Base-by-base conservation (phyloP, 2,888 invertebrate species). In the Cancer borealis region DNA sequence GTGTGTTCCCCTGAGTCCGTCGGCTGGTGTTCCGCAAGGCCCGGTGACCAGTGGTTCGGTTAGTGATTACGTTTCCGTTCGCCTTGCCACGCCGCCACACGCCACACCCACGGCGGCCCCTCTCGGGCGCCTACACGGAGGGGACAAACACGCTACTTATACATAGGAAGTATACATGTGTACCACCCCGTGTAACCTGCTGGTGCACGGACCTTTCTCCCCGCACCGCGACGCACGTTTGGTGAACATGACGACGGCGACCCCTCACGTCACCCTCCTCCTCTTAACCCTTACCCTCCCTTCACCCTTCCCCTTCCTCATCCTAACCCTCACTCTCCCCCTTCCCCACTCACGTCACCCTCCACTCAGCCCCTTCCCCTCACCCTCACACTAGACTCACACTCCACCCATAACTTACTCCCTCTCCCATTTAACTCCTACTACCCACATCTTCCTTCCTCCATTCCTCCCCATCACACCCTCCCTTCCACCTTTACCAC, bases 1-100 rank as follows among this genome's bases (percentile, higher is more conserved):
- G 73, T 26, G 26, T 79, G 30, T 26, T 26, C 73, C 26, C 73
- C 73, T 5, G n/a, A n/a, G 26, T 26, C 73, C 26, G 54, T 10
- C 54, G 39, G 39, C 39, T 39, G 60, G 60, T 60, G 60, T 60
- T 60, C 60, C 60, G 60, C 60, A 60, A 14, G 60, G 60, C 60
- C 21, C 60, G 60, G 60, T 60, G 60, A 60, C n/a, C 73, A 79
- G 26, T 10, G 73, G 73, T 26, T 21, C 73, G 26, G 73, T 79
- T 79, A 79, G 73, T 79, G 73, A 79, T 79, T 79, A 79, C 73
- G 73, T 79, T 79, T 79, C 73, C 73, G 73, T 79, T 79, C 73
- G 73, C 73, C 73, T 79, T 26, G 73, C 26, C 73, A 79, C 73
- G 73, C 73, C 73, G 73, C 73, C 26, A 79, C 26, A 26, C 73